Conservation (phyloP, 1,140 invertebrate genomes). For the Drosophila malerkotliana region DNA sequence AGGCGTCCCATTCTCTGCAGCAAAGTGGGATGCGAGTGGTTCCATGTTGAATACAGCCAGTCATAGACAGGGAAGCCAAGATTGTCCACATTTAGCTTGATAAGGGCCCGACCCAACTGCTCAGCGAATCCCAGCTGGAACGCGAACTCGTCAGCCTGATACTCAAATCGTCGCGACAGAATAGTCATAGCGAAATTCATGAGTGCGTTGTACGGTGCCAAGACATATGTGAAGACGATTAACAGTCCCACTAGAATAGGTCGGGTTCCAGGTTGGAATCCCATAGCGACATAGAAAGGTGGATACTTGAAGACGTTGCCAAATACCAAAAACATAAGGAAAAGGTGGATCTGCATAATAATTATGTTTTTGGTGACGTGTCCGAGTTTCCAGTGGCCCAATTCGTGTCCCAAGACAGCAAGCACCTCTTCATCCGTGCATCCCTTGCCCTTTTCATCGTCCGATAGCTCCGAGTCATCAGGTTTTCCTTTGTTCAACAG, state of each 20-base stretch:
- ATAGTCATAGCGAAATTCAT: constrained; percentile 89
- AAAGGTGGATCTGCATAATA: constrained; percentile 90
- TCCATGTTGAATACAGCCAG: constrained; percentile 94
- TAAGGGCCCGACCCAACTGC: constrained; percentile 90
- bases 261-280: constrained; percentile 90
- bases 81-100: constrained; percentile 98
- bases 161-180: constrained; percentile 93
- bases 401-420: constrained; percentile 97
- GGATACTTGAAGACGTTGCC: constrained; percentile 92
- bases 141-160: constrained; percentile 98
- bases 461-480: constrained; percentile 80
- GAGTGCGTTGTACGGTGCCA: constrained; percentile 96
- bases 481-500: constrained; percentile 79
- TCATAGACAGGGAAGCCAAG: constrained; percentile 96
- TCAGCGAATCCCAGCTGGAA: constrained; percentile 89
- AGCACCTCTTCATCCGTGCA: constrained; percentile 97
- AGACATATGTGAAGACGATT: constrained; percentile 95
- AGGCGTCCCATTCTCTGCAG: constrained; percentile 92
- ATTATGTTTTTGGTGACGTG: constrained; percentile 95
- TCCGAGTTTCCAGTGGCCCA: constrained; percentile 98
- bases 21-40: constrained; percentile 98
- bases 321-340: constrained; percentile 95
- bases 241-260: constrained; percentile 97
- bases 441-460: constrained; percentile 87
- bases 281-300: constrained; percentile 92